Base-by-base conservation (phyloP, 1,140 invertebrate genomes). In the Asbolus verrucosus region DNA sequence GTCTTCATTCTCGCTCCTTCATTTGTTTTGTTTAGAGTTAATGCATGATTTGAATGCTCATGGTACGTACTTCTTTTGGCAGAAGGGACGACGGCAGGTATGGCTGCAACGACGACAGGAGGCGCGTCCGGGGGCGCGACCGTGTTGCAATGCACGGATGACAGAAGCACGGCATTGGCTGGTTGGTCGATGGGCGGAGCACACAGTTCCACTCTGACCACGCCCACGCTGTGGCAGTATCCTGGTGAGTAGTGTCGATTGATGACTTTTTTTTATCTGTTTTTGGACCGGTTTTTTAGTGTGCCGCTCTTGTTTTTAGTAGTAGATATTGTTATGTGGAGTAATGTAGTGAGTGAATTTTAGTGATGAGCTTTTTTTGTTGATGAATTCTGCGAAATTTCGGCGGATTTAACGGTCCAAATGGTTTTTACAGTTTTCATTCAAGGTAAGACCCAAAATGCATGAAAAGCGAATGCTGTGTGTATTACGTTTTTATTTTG, bases 171-270 rank as follows among this genome's bases (percentile, higher is more conserved):
- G 41, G 80, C 81, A 75, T 81, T 85, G 71, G 81, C 84, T 67
- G 80, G 82, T 71, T 84, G 83, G 79, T 75, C 77, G 19, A 65
- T 85, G 69, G 83, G 82, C 73, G 82, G 82, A 13, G 76, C 81
- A 33, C 81, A 83, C 68, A 79, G 76, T 60, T 82, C 82, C 67
- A 80, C 83, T 76, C 75, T 85, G 71, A 77, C 81, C 75, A 79
- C 88, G 75, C 85, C 90, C 63, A 88, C 90, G 70, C 83, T 92
- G 77, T 90, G 87, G 90, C 87, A 90, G 82, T 91, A 91, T 84
- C 89, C 90, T 75, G 86, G 89, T 90, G 80, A 87, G 86, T 82
- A 72, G 36, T 54, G 14, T 18, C 9, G 8, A 43, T 14, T 60
- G 54, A 31, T 54, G 54, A 65, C 41, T 71, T 65, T 74, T 73